A percentile compares a stretch with the other conserved stretches of the same genome.
Evolutionary conservation across 1,140 invertebrate species (phyloP).

Genomic region (Zelostemma sp.): DNA sequence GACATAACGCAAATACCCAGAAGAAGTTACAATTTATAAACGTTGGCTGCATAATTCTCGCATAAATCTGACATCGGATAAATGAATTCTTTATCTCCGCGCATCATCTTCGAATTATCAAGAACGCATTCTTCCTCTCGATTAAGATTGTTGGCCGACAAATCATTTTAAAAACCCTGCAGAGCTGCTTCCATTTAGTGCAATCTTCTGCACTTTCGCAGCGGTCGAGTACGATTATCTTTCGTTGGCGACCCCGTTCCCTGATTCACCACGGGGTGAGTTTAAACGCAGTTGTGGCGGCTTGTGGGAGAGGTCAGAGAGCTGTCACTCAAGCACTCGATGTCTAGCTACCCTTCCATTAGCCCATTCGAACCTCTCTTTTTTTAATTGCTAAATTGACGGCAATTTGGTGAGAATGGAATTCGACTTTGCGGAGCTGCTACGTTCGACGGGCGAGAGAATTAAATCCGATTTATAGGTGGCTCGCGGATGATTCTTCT

Average conservation of each 20-base stretch:
- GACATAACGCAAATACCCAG: neutral
- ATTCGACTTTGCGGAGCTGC: constrained; percentile 50
- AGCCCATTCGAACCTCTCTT: constrained; percentile 58
- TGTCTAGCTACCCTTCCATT: constrained; percentile 69
- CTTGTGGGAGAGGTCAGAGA: constrained; percentile 65
- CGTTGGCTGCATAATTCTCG: neutral
- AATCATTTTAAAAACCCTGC: neutral
- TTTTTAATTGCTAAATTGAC: constrained; percentile 70
- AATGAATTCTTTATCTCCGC: neutral
- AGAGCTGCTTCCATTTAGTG: constrained; percentile 1
- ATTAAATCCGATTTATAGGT: constrained; percentile 30
- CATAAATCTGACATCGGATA: constrained; percentile 1
- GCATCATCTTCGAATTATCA: neutral
- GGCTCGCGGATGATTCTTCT: constrained; percentile 10
- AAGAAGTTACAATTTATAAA: neutral
- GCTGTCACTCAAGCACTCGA: constrained; percentile 67
- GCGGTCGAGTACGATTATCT: constrained; percentile 45
- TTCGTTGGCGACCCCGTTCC: constrained; percentile 9
- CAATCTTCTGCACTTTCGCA: constrained; percentile 13
- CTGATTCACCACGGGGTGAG: constrained; percentile 35
- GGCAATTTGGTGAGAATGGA: constrained; percentile 65
- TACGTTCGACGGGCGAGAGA: constrained; percentile 36
- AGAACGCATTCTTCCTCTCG: neutral
- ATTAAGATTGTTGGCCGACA: constrained; percentile 22
- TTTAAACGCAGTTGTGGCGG: constrained; percentile 27